Conservation (phyloP, 2,113 vertebrate species). For the Mellivora capensis region DNA sequence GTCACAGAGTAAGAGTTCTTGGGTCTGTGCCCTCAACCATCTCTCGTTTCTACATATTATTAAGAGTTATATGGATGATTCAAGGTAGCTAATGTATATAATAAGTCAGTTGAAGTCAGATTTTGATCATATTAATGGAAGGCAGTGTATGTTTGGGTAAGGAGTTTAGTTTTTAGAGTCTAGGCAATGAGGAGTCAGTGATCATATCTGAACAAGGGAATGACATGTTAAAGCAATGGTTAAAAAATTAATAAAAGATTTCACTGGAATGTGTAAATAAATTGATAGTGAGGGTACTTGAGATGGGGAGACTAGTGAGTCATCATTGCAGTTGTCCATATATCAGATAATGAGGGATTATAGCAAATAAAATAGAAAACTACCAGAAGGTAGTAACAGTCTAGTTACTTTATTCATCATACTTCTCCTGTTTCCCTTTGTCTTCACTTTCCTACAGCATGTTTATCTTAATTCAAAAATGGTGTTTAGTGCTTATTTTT, state of each 20-base stretch:
- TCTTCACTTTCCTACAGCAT: background rate
- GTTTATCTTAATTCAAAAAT: background rate
- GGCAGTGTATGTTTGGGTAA: background rate
- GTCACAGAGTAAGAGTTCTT: background rate
- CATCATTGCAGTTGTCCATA: background rate
- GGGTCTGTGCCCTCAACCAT: background rate
- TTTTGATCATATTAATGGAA: background rate
- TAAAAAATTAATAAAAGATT: background rate
- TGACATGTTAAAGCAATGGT: background rate
- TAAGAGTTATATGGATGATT: background rate
- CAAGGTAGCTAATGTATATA: background rate
- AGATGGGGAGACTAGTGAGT: background rate
- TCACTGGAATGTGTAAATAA: background rate
- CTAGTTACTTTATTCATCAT: background rate
- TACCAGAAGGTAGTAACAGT: background rate
- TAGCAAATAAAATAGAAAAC: background rate
- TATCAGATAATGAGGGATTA: background rate
- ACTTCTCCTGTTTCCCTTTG: background rate
- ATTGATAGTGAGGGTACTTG: background rate
- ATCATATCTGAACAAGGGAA: background rate
- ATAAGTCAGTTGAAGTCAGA: background rate
- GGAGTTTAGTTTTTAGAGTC: background rate
- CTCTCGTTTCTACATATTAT: background rate
- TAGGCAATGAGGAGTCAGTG: background rate
- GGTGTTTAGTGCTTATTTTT: background rate